phyloP scores from a whole-genome alignment of 2,888 invertebrate species.

The Hartigia nigra region DNA sequence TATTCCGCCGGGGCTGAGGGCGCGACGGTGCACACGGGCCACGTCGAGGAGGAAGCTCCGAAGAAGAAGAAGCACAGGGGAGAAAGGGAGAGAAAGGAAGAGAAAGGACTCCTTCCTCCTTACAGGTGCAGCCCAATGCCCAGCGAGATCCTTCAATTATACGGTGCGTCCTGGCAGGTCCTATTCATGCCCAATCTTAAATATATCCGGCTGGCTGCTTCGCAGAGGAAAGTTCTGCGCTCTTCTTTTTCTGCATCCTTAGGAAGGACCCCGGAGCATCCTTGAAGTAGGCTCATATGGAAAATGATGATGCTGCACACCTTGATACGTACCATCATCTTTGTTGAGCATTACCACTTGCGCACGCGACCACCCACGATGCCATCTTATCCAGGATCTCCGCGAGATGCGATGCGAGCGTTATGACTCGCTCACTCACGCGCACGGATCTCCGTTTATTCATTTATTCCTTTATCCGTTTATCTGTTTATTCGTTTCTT shows the following conservation, averaged over 20 bases:
- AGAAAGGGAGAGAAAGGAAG: slow-evolving; percentile 9
- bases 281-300: background rate
- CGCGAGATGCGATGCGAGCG: slow-evolving; percentile 34
- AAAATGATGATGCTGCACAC: background rate
- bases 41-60: slow-evolving; percentile 12
- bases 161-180: slow-evolving; percentile 40
- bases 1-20: slow-evolving; percentile 31
- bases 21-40: slow-evolving; percentile 24
- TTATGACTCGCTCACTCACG: slow-evolving; percentile 38
- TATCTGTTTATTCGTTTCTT: too few relatives aligned
- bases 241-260: background rate
- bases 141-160: slow-evolving; percentile 57
- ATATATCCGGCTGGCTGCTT: slow-evolving; percentile 10
- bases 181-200: slow-evolving; percentile 36
- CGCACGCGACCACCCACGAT: slow-evolving; percentile 60
- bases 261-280: background rate
- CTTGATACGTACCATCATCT: background rate
- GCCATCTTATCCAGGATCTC: slow-evolving; percentile 63
- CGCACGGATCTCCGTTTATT: slow-evolving; percentile 2
- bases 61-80: slow-evolving; percentile 3
- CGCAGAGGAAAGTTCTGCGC: background rate
- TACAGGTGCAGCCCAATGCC: slow-evolving; percentile 56
- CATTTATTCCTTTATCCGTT: background rate
- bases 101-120: slow-evolving; percentile 28
- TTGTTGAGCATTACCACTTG: slow-evolving; percentile 44